A percentile compares a stretch with the other conserved stretches of the same genome.
phyloP scores from a whole-genome alignment of 2,113 vertebrate genomes.

The Elgaria multicarinata region DNA sequence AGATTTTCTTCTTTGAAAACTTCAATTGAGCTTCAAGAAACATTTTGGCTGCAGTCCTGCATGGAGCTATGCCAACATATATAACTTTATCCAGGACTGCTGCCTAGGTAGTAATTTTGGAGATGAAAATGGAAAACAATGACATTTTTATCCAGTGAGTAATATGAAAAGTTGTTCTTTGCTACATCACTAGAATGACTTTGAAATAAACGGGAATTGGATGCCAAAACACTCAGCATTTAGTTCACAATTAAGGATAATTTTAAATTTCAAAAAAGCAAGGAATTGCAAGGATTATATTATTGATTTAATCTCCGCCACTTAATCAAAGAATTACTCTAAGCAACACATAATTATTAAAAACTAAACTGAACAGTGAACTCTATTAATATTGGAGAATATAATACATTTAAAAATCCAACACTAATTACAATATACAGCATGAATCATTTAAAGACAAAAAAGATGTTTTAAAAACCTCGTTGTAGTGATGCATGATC shows the following conservation, averaged over 20 bases:
- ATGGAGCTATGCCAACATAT: background rate
- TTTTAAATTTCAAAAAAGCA: background rate
- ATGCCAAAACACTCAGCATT: background rate
- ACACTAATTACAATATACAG: background rate
- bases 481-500: background rate
- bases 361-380: background rate
- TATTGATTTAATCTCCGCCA: background rate
- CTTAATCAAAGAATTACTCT: background rate
- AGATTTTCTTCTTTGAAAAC: slow-evolving; percentile 11
- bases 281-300: background rate
- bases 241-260: background rate
- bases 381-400: background rate
- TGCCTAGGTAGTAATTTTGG: background rate
- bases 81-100: background rate
- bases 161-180: background rate
- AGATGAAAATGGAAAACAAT: background rate
- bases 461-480: background rate
- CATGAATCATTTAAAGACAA: background rate
- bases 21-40: background rate
- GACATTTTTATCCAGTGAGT: background rate
- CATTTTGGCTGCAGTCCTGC: slow-evolving; percentile 11
- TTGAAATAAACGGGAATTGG: background rate
- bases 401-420: background rate
- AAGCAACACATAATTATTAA: background rate
- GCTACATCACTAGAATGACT: background rate